These are phyloP conservation scores for Pocota personata DNA, from an alignment of 2,888 invertebrate genomes.

Conservation along the genomic window DNA sequence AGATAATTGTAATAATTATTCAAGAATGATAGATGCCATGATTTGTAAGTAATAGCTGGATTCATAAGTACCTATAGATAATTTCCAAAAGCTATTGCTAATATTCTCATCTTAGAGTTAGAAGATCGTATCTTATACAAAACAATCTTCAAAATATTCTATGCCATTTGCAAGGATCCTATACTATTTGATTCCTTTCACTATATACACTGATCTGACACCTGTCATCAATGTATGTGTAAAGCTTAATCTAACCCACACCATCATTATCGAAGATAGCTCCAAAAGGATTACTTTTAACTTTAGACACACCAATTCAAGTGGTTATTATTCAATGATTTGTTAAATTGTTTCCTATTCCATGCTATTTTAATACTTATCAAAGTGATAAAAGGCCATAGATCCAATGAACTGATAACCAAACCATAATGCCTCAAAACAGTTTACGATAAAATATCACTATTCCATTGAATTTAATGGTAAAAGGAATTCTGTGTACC, in stretches of 20 bases:
- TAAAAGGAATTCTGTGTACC: constrained; percentile 37
- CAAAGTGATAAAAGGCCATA: not conserved
- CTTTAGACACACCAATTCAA: not conserved
- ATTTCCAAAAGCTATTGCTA: too few species aligned
- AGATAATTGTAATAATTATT: too few species aligned
- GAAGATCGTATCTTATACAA: too few species aligned
- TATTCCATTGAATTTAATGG: constrained; percentile 25
- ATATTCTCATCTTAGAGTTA: too few species aligned
- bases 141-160: too few species aligned
- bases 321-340: not conserved
- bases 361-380: not conserved
- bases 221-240: too few species aligned
- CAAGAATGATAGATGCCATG: too few species aligned
- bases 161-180: too few species aligned
- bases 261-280: not conserved
- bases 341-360: constrained; percentile 1
- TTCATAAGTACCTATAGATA: too few species aligned
- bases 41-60: too few species aligned
- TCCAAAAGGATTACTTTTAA: not conserved
- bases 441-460: constrained; percentile 18
- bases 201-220: too few species aligned
- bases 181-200: too few species aligned
- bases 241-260: not conserved
- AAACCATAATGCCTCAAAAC: not conserved
- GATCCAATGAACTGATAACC: constrained; percentile 29